phyloP scores from a whole-genome alignment of 2,113 vertebrate genomes.

The Chelonoidis abingdonii region DNA sequence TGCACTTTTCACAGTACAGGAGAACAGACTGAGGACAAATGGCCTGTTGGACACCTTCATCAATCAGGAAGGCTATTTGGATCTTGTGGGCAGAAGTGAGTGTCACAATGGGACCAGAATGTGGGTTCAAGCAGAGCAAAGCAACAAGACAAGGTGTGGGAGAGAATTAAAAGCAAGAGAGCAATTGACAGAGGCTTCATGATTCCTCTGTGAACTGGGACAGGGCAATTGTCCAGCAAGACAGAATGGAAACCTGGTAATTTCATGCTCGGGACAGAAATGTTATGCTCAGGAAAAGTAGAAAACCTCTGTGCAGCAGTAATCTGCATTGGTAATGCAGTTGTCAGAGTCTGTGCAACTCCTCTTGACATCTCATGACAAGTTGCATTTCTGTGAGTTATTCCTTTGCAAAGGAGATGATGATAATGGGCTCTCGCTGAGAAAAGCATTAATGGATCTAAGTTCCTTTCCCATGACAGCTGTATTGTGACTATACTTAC shows the following conservation, averaged over 20 bases:
- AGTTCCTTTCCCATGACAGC: neutral
- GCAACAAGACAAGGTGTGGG: neutral
- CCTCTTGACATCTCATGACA: neutral
- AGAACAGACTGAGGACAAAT: neutral
- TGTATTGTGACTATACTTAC: neutral
- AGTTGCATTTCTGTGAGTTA: neutral
- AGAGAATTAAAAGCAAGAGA: neutral
- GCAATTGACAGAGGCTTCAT: neutral
- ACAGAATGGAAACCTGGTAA: neutral
- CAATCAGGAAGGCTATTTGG: slow-evolving; percentile 18
- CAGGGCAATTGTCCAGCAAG: neutral
- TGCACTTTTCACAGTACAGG: neutral
- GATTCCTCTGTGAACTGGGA: neutral
- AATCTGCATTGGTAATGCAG: neutral
- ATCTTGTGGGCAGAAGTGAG: neutral
- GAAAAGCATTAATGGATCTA: accelerated
- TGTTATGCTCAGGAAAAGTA: neutral
- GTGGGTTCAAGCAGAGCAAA: neutral
- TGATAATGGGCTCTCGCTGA: neutral
- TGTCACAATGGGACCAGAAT: neutral
- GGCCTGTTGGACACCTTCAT: neutral
- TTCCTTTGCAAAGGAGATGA: neutral
- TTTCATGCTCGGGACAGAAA: neutral
- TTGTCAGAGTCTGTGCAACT: neutral
- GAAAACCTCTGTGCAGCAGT: neutral